These are phyloP conservation scores for Spialia ferax DNA, from an alignment of 2,888 invertebrate species.

Conservation along the genomic window DNA sequence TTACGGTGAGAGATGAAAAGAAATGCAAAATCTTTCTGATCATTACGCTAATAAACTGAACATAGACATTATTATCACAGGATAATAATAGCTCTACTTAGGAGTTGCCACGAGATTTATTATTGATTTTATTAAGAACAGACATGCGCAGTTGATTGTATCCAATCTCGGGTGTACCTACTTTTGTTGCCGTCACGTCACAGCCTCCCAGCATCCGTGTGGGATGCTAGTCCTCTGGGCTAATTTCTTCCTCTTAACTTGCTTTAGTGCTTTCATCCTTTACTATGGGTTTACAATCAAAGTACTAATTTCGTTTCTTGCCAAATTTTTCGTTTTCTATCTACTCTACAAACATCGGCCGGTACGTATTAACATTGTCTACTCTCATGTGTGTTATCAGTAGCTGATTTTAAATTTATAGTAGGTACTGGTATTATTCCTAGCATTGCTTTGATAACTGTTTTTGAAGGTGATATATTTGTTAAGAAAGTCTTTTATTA, in stretches of 20 bases:
- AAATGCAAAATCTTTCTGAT: background rate
- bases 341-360: slow-evolving; percentile 1
- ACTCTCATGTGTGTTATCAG: background rate
- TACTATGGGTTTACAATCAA: slow-evolving; percentile 5
- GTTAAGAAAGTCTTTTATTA: too few relatives aligned
- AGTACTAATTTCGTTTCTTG: background rate
- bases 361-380: background rate
- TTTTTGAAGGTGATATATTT: too few relatives aligned
- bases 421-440: too few relatives aligned
- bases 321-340: background rate
- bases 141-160: too few relatives aligned
- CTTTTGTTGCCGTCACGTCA: background rate
- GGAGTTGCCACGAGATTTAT: too few relatives aligned
- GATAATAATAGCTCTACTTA: too few relatives aligned
- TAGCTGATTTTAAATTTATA: too few relatives aligned
- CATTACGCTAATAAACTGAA: background rate
- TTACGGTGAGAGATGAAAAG: too few relatives aligned
- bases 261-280: background rate
- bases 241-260: background rate
- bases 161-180: background rate
- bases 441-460: too few relatives aligned
- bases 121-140: too few relatives aligned
- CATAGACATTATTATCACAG: background rate
- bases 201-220: background rate
- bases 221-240: background rate